Percentiles rank a stretch among this genome's conserved stretches.
Evolutionary conservation across 2,113 vertebrate species (phyloP).

Genomic region (Seriola rivoliana): DNA sequence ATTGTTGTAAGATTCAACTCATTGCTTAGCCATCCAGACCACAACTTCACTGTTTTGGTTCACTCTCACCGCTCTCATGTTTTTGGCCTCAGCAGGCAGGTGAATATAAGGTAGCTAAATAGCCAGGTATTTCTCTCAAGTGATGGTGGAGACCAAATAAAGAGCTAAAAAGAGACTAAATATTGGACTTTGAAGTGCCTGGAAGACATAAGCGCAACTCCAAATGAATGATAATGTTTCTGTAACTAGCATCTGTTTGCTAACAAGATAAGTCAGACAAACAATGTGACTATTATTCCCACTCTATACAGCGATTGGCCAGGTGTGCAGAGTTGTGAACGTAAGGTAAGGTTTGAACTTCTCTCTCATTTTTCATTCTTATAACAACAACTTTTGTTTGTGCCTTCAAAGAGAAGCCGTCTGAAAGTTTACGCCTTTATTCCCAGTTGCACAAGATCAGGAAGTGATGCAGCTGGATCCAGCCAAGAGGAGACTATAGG

Average conservation of each 20-base stretch:
- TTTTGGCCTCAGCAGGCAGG: too few relatives aligned
- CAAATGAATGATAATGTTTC: not conserved
- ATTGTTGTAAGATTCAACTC: too few relatives aligned
- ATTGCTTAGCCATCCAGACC: too few relatives aligned
- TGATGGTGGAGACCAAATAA: not conserved
- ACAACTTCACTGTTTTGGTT: too few relatives aligned
- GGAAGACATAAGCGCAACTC: not conserved
- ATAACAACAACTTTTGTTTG: not conserved
- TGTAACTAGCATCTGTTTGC: not conserved
- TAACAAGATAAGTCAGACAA: not conserved
- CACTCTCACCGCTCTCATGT: too few relatives aligned
- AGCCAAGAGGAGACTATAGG: not conserved
- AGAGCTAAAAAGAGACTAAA: not conserved
- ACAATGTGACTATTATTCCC: not conserved
- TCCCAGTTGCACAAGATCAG: too few relatives aligned
- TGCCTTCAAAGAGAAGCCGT: not conserved
- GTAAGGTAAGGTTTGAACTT: not conserved
- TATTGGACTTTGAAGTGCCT: not conserved
- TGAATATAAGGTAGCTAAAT: not conserved
- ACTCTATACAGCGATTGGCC: not conserved
- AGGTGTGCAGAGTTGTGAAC: not conserved
- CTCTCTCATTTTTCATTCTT: not conserved
- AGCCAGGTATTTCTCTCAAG: too few relatives aligned
- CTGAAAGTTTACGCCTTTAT: not conserved
- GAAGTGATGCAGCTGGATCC: not conserved